Conservation (phyloP, 2,888 invertebrate genomes). For the Nudaria mundana region DNA sequence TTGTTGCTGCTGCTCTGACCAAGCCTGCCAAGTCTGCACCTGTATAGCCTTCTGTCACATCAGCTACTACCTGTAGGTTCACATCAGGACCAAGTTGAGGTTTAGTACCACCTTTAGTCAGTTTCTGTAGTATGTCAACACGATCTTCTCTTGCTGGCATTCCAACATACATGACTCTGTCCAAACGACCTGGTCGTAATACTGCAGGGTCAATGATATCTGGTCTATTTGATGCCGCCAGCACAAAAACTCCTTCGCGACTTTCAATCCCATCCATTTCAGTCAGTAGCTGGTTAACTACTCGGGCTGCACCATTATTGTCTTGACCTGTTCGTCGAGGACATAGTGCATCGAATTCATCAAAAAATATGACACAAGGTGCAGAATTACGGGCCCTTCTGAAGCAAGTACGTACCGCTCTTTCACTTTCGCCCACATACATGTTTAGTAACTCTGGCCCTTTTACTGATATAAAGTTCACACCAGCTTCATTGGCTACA, state of each 20-base stretch:
- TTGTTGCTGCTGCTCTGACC: slow-evolving; percentile 92
- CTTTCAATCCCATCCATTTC: slow-evolving; percentile 99
- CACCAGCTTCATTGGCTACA: slow-evolving; percentile 98
- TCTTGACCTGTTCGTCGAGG: slow-evolving; percentile 91
- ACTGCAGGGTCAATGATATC: slow-evolving; percentile 98
- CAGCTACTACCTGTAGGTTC: slow-evolving; percentile 86
- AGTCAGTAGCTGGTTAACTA: slow-evolving; percentile 97
- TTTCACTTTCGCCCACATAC: slow-evolving; percentile 99
- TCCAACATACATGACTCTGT: slow-evolving; percentile 94
- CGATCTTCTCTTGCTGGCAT: slow-evolving; percentile 91
- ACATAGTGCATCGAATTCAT: slow-evolving; percentile 98
- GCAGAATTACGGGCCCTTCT: slow-evolving; percentile 96
- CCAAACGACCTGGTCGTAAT: slow-evolving; percentile 92
- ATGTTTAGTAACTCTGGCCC: slow-evolving; percentile 99
- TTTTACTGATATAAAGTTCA: slow-evolving; percentile 99
- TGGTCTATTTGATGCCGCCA: slow-evolving; percentile 98
- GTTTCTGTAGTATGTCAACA: slow-evolving; percentile 91
- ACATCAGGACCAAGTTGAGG: slow-evolving; percentile 90
- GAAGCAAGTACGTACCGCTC: slow-evolving; percentile 97
- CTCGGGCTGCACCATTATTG: slow-evolving; percentile 88
- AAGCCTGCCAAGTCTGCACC: slow-evolving; percentile 97
- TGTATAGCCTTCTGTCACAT: slow-evolving; percentile 88
- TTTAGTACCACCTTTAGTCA: slow-evolving; percentile 93
- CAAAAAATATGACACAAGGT: slow-evolving; percentile 99
- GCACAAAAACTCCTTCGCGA: slow-evolving; percentile 94